Evolutionary conservation across 1,140 invertebrate genomes (phyloP).

Genomic region (Calosoma granatense): DNA sequence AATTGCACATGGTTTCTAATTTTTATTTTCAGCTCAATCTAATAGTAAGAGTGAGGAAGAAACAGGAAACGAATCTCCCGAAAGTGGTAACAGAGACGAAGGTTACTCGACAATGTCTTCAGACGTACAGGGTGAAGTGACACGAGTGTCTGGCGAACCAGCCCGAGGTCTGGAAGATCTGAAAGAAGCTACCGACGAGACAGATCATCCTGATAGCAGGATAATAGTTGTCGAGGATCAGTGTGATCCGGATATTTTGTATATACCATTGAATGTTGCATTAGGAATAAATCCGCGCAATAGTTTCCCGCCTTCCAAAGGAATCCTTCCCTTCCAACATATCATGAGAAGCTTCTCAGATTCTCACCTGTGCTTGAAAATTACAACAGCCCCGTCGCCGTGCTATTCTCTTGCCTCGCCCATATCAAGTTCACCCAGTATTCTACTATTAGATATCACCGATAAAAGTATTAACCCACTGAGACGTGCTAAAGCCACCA

Average conservation of each 20-base stretch:
- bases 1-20: too few relatives aligned
- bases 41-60: conserved; percentile 41
- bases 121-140: conserved; percentile 63
- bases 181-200: conserved; percentile 60
- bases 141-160: conserved; percentile 28
- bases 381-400: conserved; percentile 44
- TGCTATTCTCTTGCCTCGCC: conserved; percentile 42
- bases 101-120: conserved; percentile 86
- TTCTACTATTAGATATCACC: conserved; percentile 43
- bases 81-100: conserved; percentile 70
- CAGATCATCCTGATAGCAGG: conserved; percentile 41
- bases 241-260: conserved; percentile 54
- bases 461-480: conserved; percentile 35
- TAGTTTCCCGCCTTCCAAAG: conserved; percentile 57
- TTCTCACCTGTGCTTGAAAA: conserved; percentile 57
- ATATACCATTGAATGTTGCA: conserved; percentile 55
- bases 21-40: conserved; percentile 23
- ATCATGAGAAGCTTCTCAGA: conserved; percentile 62
- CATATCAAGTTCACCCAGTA: conserved; percentile 43
- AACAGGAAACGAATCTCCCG: conserved; percentile 53
- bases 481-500: conserved; percentile 34
- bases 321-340: conserved; percentile 57
- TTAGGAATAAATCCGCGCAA: conserved; percentile 52
- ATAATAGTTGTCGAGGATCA: conserved; percentile 41
- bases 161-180: conserved; percentile 54